Evolutionary conservation across 2,797 vertebrate genomes (phyloP).

Genomic region (Triplophysa yarkandensis): DNA sequence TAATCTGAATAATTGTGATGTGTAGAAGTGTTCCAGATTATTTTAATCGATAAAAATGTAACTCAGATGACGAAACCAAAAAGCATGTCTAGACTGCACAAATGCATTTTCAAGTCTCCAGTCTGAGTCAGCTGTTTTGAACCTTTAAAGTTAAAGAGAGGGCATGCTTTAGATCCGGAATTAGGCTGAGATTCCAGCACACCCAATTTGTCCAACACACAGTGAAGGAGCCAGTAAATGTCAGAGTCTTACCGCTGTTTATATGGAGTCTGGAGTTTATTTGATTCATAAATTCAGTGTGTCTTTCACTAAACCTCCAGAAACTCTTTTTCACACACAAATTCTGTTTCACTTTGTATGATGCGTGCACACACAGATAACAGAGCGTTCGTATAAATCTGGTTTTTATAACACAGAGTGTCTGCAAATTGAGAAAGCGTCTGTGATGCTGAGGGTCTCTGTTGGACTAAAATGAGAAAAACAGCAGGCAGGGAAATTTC

Average conservation of each 20-base stretch:
- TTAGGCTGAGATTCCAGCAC: neutral
- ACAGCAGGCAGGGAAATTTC: constrained; percentile 50
- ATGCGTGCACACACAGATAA: neutral
- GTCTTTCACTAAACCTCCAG: constrained; percentile 53
- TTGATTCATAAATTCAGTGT: constrained; percentile 55
- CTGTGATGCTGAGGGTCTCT: constrained; percentile 45
- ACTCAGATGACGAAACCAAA: neutral
- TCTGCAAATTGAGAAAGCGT: constrained; percentile 39
- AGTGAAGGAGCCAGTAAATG: constrained; percentile 44
- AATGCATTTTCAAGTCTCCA: neutral
- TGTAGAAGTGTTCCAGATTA: neutral
- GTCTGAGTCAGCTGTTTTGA: neutral
- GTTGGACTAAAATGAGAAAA: constrained; percentile 61
- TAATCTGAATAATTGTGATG: neutral
- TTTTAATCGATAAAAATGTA: neutral
- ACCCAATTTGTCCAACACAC: constrained; percentile 18
- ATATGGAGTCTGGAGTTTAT: constrained; percentile 49
- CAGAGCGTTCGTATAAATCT: constrained; percentile 45
- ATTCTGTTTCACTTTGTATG: neutral
- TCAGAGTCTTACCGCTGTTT: constrained; percentile 36
- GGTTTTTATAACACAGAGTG: constrained; percentile 34
- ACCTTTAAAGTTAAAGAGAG: neutral
- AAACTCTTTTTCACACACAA: neutral
- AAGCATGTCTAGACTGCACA: neutral
- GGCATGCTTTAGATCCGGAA: neutral